Conservation (phyloP, 2,797 vertebrate species). For the Rhincodon typus region DNA sequence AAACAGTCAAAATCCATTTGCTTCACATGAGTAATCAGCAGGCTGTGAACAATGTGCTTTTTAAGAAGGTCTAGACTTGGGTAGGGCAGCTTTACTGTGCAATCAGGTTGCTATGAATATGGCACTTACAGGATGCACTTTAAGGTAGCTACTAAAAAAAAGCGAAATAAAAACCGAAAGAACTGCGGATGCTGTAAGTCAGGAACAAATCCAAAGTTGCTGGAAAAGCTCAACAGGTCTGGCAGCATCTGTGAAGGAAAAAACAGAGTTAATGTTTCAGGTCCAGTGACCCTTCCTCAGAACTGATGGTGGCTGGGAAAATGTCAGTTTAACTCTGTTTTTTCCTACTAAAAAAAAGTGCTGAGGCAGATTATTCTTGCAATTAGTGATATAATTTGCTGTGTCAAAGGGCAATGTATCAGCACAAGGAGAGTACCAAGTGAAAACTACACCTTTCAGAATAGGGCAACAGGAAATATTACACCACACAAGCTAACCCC, state of each 20-base stretch:
- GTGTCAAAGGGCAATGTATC: not conserved
- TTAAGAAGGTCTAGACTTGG: constrained; percentile 40
- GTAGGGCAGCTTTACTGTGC: constrained; percentile 17
- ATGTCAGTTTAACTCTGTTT: too few species aligned
- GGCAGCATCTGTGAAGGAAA: too few species aligned
- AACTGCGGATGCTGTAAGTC: too few species aligned
- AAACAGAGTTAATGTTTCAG: too few species aligned
- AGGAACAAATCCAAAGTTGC: too few species aligned
- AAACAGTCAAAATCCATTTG: constrained; percentile 53
- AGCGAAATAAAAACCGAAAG: too few species aligned
- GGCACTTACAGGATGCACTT: too few species aligned
- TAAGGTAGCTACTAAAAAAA: not conserved
- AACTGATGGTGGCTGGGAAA: too few species aligned
- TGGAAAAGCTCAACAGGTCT: too few species aligned
- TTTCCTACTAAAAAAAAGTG: too few species aligned
- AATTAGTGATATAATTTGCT: not conserved
- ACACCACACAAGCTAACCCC: not conserved
- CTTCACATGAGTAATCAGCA: constrained; percentile 47
- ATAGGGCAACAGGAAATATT: not conserved
- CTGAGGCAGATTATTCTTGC: not conserved
- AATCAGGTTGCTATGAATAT: constrained; percentile 40
- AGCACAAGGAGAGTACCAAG: not conserved
- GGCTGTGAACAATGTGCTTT: constrained; percentile 39
- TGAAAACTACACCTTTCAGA: not conserved
- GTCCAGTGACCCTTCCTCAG: too few species aligned